Percentiles rank a stretch among this genome's conserved stretches.
Conservation (phyloP, 2,113 vertebrate genomes). For the Nibea albiflora region DNA sequence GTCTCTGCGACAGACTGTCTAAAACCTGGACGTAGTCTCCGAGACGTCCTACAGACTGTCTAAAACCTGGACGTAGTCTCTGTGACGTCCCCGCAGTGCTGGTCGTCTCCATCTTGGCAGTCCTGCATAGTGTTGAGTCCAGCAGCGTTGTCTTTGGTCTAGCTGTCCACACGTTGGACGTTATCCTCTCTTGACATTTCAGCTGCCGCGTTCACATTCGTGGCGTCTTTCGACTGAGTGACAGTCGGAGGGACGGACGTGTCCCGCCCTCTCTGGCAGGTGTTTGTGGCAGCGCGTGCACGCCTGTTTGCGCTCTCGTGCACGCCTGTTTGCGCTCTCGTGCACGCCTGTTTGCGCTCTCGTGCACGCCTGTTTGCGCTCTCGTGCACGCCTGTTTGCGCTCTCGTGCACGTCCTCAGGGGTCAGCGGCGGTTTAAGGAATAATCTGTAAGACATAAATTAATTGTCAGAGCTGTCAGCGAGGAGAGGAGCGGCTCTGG, state of each 20-base stretch:
- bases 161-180: neutral
- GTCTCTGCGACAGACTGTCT: too few species aligned
- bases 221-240: neutral
- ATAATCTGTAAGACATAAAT: slow-evolving; percentile 81
- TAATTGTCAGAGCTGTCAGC: slow-evolving; percentile 81
- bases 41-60: too few species aligned
- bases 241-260: neutral
- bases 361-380: neutral
- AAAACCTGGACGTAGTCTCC: too few species aligned
- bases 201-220: neutral
- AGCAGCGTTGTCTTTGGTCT: neutral
- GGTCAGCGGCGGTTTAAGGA: slow-evolving; percentile 68
- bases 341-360: neutral
- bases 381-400: neutral
- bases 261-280: neutral
- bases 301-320: neutral
- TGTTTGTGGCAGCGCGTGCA: neutral
- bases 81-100: too few species aligned
- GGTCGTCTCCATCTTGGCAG: too few species aligned
- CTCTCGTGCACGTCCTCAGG: neutral
- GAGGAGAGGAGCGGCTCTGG: slow-evolving; percentile 48
- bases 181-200: too few species aligned
- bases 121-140: too few species aligned
- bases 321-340: too few species aligned
- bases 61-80: too few species aligned